phyloP scores from a whole-genome alignment of 2,113 vertebrate genomes.

The Halichoerus grypus region DNA sequence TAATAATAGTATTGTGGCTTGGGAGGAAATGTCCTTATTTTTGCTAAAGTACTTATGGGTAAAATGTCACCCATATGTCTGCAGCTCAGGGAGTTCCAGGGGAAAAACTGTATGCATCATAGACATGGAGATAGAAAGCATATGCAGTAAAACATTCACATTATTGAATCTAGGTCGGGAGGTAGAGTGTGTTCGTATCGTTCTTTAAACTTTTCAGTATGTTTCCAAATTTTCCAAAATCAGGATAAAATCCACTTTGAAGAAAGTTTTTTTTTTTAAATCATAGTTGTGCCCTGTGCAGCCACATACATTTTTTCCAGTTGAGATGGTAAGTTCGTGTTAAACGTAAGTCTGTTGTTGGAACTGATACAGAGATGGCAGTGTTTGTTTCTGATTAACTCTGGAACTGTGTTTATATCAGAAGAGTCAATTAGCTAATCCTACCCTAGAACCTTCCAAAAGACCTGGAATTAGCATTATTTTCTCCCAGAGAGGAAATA shows the following conservation, averaged over 20 bases:
- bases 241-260: not conserved
- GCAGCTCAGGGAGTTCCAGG: not conserved
- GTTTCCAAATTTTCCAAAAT: conserved; percentile 9
- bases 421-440: conserved; percentile 6
- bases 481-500: conserved; percentile 45
- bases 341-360: not conserved
- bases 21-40: not conserved
- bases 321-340: not conserved
- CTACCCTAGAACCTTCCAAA: not conserved
- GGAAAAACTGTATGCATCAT: rapidly evolving
- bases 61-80: not conserved
- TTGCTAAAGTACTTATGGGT: not conserved
- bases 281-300: not conserved
- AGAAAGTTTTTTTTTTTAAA: not conserved
- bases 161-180: not conserved
- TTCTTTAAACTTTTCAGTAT: conserved; percentile 15
- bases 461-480: conserved; percentile 21
- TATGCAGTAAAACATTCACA: not conserved
- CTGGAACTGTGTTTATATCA: not conserved
- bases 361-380: not conserved
- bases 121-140: not conserved
- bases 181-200: not conserved
- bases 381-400: not conserved
- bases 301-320: not conserved
- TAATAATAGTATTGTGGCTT: not conserved